Evolutionary conservation across 2,888 invertebrate species (phyloP).

Genomic region (Fragum whitleyi): DNA sequence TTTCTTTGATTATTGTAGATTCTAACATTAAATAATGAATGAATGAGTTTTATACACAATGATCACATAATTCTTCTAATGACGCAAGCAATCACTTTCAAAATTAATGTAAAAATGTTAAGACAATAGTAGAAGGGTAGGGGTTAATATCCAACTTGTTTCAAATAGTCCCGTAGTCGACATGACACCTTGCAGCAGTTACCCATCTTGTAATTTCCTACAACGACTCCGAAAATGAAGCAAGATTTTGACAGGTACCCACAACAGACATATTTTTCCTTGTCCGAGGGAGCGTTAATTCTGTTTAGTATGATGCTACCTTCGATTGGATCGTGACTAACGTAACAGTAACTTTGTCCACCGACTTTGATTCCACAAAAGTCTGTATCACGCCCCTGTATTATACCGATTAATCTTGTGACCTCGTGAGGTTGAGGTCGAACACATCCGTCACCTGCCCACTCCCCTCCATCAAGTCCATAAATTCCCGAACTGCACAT

Average conservation of each 20-base stretch:
- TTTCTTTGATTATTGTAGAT: no score
- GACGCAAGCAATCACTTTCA: no score
- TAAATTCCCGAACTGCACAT: constrained; percentile 62
- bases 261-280: constrained; percentile 58
- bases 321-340: constrained; percentile 53
- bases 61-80: no score
- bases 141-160: constrained; percentile 57
- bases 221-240: constrained; percentile 58
- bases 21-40: neutral
- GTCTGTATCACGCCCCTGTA: constrained; percentile 55
- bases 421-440: constrained; percentile 51
- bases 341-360: constrained; percentile 55
- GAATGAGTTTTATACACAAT: neutral
- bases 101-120: no score
- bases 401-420: constrained; percentile 50
- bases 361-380: constrained; percentile 56
- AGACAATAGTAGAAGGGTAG: neutral
- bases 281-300: constrained; percentile 49
- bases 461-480: constrained; percentile 59
- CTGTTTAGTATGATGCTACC: constrained; percentile 55
- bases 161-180: constrained; percentile 61
- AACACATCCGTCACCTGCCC: constrained; percentile 54
- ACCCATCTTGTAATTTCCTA: constrained; percentile 61
- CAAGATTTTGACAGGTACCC: constrained; percentile 55
- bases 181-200: constrained; percentile 60